Percentiles rank a stretch among this genome's conserved stretches.
These are phyloP conservation scores for Pimpla rufipes DNA, from an alignment of 2,888 invertebrate genomes.

Conservation along the genomic window DNA sequence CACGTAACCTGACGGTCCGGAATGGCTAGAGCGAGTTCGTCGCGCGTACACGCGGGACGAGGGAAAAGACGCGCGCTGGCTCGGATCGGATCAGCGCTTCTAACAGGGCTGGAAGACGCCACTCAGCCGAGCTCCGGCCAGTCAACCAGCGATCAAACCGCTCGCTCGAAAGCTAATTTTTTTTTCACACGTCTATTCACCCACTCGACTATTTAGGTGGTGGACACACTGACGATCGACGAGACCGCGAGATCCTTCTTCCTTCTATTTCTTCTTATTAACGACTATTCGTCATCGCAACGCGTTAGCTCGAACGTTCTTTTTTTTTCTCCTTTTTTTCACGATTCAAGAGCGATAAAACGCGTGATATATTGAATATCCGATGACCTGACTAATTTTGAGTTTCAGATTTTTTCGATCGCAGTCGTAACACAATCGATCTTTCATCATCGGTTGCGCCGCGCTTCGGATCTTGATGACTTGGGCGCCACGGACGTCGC, in stretches of 20 bases:
- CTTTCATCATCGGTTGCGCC: conserved; percentile 60
- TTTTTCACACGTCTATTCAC: conserved; percentile 19
- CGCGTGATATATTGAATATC: conserved; percentile 64
- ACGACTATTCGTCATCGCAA: conserved; percentile 25
- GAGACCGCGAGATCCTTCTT: background rate
- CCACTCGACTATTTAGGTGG: conserved; percentile 32
- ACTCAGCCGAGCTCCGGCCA: conserved; percentile 20
- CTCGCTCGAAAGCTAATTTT: conserved; percentile 45
- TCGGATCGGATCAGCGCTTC: conserved; percentile 55
- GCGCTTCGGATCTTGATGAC: conserved; percentile 62
- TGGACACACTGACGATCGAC: conserved; percentile 4
- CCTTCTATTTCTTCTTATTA: background rate
- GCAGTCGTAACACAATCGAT: conserved; percentile 61
- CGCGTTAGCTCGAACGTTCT: background rate
- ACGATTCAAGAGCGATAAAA: conserved; percentile 15
- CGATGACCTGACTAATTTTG: conserved; percentile 68
- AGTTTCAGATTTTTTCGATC: conserved; percentile 66
- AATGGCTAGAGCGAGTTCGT: conserved; percentile 34
- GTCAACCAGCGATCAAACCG: conserved; percentile 40
- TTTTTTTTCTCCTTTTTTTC: conserved; percentile 26
- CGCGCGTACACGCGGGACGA: conserved; percentile 17
- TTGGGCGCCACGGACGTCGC: conserved; percentile 64
- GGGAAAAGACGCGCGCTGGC: conserved; percentile 46
- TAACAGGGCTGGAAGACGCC: conserved; percentile 35
- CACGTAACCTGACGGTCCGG: no score